A percentile compares a stretch with the other conserved stretches of the same genome.
Evolutionary conservation across 2,888 invertebrate genomes (phyloP).

Genomic region (Iselma pallidipennis): DNA sequence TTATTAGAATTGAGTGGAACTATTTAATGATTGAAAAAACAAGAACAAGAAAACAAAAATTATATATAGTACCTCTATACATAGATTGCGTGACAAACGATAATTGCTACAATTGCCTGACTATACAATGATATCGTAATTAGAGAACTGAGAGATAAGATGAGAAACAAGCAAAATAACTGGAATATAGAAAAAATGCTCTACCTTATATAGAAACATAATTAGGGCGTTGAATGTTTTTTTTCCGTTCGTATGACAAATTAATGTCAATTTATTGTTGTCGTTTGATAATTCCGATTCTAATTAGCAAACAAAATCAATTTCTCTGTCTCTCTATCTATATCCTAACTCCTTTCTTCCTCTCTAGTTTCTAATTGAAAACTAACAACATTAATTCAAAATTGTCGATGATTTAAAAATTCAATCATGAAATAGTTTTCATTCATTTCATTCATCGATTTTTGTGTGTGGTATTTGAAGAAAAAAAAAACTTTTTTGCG

Average conservation of each 20-base stretch:
- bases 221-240: neutral
- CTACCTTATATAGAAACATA: neutral
- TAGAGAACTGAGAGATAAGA: neutral
- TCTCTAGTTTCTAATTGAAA: no score
- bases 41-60: neutral
- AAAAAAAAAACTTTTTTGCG: no score
- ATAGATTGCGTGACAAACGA: neutral
- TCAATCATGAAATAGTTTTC: no score
- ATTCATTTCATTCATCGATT: no score
- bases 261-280: neutral
- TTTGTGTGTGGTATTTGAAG: no score
- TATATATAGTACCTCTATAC: no score
- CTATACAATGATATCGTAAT: neutral
- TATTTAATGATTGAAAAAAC: neutral
- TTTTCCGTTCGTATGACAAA: neutral
- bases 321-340: no score
- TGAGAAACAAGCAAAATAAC: neutral
- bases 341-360: no score
- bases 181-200: neutral
- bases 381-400: no score
- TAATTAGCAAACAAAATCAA: neutral
- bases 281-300: neutral
- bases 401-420: no score
- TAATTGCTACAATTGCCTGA: neutral
- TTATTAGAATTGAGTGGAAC: neutral